Percentiles rank a stretch among this genome's conserved stretches.
phyloP scores from a whole-genome alignment of 2,888 invertebrate species.

The Galeopsomyia nigrocyanea region DNA sequence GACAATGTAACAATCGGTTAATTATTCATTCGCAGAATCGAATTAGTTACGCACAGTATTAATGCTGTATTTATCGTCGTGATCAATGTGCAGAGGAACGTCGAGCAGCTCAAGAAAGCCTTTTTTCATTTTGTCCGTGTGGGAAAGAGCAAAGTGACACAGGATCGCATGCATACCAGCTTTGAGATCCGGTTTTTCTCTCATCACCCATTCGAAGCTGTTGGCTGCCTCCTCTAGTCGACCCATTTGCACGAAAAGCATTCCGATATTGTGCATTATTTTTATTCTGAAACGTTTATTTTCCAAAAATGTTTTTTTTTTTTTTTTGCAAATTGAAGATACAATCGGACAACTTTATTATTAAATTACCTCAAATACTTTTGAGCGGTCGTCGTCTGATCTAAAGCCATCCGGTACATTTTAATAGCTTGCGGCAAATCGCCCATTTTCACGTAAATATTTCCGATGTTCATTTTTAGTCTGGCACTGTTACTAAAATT shows the following conservation, averaged over 20 bases:
- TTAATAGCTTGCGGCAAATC: slow-evolving; percentile 95
- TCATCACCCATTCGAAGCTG: slow-evolving; percentile 98
- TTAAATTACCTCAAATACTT: slow-evolving; percentile 88
- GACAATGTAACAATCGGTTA: neutral
- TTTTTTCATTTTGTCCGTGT: slow-evolving; percentile 92
- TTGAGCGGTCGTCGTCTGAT: slow-evolving; percentile 94
- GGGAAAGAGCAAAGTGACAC: slow-evolving; percentile 90
- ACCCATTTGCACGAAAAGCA: slow-evolving; percentile 94
- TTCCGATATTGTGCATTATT: slow-evolving; percentile 98
- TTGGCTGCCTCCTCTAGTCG: slow-evolving; percentile 97
- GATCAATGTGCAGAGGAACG: slow-evolving; percentile 86
- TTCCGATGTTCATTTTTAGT: slow-evolving; percentile 97
- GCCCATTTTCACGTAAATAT: slow-evolving; percentile 95
- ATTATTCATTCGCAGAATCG: no score
- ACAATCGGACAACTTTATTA: neutral
- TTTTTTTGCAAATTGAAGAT: neutral
- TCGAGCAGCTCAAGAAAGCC: slow-evolving; percentile 92
- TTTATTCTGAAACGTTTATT: slow-evolving; percentile 77
- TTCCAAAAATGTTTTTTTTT: no score
- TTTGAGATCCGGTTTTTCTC: slow-evolving; percentile 91
- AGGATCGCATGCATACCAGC: slow-evolving; percentile 89
- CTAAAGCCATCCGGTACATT: slow-evolving; percentile 98
- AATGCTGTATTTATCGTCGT: slow-evolving; percentile 75
- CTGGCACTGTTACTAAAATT: slow-evolving; percentile 94
- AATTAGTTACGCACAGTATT: slow-evolving; percentile 58